These are phyloP conservation scores for Amblyopsis rosae DNA, from an alignment of 2,113 vertebrate genomes.

Conservation along the genomic window DNA sequence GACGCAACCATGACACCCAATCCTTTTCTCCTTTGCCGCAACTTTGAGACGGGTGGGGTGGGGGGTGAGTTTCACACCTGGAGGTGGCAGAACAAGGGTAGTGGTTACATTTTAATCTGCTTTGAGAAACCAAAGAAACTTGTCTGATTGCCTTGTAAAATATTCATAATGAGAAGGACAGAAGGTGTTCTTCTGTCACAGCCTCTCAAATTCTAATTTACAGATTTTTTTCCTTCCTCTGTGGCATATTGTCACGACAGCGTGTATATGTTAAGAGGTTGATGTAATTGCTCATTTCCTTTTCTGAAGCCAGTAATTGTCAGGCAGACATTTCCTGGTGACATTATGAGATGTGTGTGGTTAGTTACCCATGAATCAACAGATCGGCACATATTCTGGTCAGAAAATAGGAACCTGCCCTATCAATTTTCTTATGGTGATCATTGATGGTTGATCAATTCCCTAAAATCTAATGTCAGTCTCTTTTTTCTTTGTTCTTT, in stretches of 20 bases:
- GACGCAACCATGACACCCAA: slow-evolving; percentile 65
- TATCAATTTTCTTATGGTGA: slow-evolving; percentile 5
- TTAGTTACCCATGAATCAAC: slow-evolving; percentile 20
- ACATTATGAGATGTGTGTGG: slow-evolving; percentile 18
- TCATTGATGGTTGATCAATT: too few relatives aligned
- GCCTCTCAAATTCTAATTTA: background rate
- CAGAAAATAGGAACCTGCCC: slow-evolving; percentile 11
- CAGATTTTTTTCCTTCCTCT: background rate
- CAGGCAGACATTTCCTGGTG: slow-evolving; percentile 6
- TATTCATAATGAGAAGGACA: slow-evolving; percentile 56
- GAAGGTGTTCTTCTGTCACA: slow-evolving; percentile 22
- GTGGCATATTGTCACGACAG: background rate
- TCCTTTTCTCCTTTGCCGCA: slow-evolving; percentile 40
- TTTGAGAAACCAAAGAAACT: slow-evolving; percentile 46
- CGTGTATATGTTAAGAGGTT: background rate
- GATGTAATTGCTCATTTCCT: background rate
- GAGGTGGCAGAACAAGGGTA: slow-evolving; percentile 61
- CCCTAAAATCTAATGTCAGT: background rate
- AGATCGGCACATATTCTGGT: background rate
- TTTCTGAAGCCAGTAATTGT: slow-evolving; percentile 8
- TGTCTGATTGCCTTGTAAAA: slow-evolving; percentile 51
- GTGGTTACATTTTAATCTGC: slow-evolving; percentile 67
- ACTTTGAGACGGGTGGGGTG: slow-evolving; percentile 39
- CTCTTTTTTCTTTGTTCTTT: background rate
- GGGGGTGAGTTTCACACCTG: slow-evolving; percentile 67